These are phyloP conservation scores for Drosophila grimshawi DNA, from an alignment of 1,140 invertebrate species.

Conservation along the genomic window DNA sequence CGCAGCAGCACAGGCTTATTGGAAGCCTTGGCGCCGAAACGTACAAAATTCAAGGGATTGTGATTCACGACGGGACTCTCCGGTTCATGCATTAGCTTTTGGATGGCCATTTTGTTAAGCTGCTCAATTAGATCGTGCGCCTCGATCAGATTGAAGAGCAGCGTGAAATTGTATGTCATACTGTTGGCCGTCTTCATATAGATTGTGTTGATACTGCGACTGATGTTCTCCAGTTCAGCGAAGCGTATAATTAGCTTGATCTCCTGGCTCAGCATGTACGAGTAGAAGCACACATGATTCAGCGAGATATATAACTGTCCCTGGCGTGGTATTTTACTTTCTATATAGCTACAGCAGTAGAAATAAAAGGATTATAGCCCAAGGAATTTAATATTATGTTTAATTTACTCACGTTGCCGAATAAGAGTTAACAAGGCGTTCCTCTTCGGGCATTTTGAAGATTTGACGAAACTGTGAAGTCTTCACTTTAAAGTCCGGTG, in stretches of 20 bases:
- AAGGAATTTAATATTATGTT: not conserved
- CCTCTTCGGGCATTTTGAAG: slow-evolving; percentile 96
- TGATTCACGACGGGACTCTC: slow-evolving; percentile 81
- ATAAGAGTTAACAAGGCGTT: slow-evolving; percentile 97
- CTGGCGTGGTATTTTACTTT: slow-evolving; percentile 95
- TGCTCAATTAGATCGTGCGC: slow-evolving; percentile 97
- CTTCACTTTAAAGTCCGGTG: slow-evolving; percentile 78
- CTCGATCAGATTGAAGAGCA: slow-evolving; percentile 95
- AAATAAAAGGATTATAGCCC: not conserved
- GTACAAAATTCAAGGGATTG: slow-evolving; percentile 83
- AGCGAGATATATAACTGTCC: slow-evolving; percentile 98
- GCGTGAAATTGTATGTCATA: slow-evolving; percentile 81
- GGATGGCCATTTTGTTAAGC: slow-evolving; percentile 98
- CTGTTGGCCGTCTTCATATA: slow-evolving; percentile 82
- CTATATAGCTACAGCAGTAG: slow-evolving; percentile 92
- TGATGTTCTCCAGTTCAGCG: slow-evolving; percentile 76
- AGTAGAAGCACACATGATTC: slow-evolving; percentile 98
- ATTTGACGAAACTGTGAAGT: slow-evolving; percentile 92
- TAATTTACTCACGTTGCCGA: slow-evolving; percentile 91
- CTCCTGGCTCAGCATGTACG: slow-evolving; percentile 96
- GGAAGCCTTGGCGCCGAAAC: slow-evolving; percentile 90
- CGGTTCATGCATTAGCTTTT: slow-evolving; percentile 87
- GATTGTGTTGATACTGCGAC: slow-evolving; percentile 66
- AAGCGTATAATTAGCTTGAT: slow-evolving; percentile 93
- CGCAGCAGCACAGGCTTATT: slow-evolving; percentile 95